A percentile compares a stretch with the other conserved stretches of the same genome.
Conservation (phyloP, 2,888 invertebrate genomes). For the Stramonita haemastoma region DNA sequence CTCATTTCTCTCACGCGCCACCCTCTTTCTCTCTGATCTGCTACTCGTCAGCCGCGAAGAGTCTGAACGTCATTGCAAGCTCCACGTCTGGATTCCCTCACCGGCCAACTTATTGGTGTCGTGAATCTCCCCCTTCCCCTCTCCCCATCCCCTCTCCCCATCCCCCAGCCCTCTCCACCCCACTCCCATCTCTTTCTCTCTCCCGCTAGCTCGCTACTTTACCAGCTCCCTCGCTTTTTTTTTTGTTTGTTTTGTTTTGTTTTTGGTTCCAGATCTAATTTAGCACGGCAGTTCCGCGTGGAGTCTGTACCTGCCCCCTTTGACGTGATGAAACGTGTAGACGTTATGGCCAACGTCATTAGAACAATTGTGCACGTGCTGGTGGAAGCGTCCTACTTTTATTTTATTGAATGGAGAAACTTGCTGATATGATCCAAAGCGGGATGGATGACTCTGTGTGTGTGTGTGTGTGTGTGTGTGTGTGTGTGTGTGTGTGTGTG, state of each 20-base stretch:
- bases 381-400: background rate
- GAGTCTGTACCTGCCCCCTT: slow-evolving; percentile 21
- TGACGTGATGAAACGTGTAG: slow-evolving; percentile 36
- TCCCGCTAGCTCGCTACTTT: too few relatives aligned
- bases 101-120: slow-evolving; percentile 9
- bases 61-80: slow-evolving; percentile 25
- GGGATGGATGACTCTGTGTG: background rate
- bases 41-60: slow-evolving; percentile 5
- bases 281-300: slow-evolving; percentile 25
- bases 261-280: slow-evolving; percentile 35
- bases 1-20: slow-evolving; percentile 2
- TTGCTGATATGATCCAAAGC: background rate
- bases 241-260: too few relatives aligned
- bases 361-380: slow-evolving; percentile 36
- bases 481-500: background rate
- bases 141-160: too few relatives aligned
- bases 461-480: background rate
- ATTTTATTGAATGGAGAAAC: background rate
- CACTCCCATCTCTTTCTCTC: background rate
- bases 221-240: too few relatives aligned
- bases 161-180: too few relatives aligned
- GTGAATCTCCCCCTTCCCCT: background rate
- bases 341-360: background rate
- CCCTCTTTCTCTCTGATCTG: slow-evolving; percentile 17
- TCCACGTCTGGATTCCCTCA: background rate